Evolutionary conservation across 1,140 invertebrate species (phyloP).

Genomic region (Leptestheria dahalacensis): DNA sequence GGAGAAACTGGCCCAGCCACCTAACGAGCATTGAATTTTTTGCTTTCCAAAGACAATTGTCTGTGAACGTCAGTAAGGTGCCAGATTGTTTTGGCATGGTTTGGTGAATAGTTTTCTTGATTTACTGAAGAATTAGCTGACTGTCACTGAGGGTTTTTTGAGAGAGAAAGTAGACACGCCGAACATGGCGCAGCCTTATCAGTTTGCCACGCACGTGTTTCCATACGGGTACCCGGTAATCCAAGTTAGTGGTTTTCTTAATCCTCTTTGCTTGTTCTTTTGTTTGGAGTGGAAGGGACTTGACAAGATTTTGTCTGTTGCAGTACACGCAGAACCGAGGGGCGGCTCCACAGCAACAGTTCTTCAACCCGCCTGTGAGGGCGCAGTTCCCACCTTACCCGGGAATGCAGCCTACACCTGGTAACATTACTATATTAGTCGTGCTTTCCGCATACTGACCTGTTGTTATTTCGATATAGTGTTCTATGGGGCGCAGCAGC

Average conservation of each 20-base stretch:
- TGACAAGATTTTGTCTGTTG: neutral
- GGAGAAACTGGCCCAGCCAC: too few species aligned
- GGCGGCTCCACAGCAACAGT: conserved; percentile 5
- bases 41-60: neutral
- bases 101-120: too few species aligned
- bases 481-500: neutral
- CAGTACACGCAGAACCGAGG: neutral
- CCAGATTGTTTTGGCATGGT: too few species aligned
- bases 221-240: neutral
- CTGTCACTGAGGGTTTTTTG: too few species aligned
- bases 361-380: neutral
- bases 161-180: too few species aligned
- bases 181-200: neutral
- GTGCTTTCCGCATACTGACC: neutral
- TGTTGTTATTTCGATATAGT: neutral
- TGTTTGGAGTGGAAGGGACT: too few species aligned
- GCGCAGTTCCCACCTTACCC: neutral
- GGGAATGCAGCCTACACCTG: neutral
- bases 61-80: too few species aligned
- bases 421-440: neutral
- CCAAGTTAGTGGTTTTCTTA: too few species aligned
- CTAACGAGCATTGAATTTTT: too few species aligned
- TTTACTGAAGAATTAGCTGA: too few species aligned
- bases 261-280: too few species aligned
- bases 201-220: neutral